phyloP scores from a whole-genome alignment of 2,113 vertebrate species.

The Planiliza haematocheilus region DNA sequence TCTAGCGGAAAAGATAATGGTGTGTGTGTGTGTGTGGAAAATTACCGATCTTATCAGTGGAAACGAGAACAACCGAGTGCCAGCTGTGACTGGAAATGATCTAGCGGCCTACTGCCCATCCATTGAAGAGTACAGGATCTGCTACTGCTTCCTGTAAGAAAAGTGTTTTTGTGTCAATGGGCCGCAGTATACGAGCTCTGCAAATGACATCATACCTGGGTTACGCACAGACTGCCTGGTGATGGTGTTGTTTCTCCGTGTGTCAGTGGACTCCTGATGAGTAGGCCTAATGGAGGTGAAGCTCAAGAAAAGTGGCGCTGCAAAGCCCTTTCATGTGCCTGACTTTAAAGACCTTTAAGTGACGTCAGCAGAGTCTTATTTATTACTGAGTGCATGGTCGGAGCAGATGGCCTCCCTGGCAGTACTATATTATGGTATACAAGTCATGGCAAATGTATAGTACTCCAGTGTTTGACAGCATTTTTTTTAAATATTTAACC shows the following conservation, averaged over 20 bases:
- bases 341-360: conserved; percentile 40
- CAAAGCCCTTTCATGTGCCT: conserved; percentile 42
- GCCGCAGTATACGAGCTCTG: conserved; percentile 12
- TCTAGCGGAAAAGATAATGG: not conserved
- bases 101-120: not conserved
- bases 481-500: conserved; percentile 38
- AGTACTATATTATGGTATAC: conserved; percentile 13
- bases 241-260: conserved; percentile 29
- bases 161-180: not conserved
- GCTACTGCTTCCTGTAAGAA: conserved; percentile 19
- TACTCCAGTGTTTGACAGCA: conserved; percentile 14
- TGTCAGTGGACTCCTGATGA: conserved; percentile 37
- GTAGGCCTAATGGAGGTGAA: conserved; percentile 50
- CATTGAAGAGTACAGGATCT: conserved; percentile 34
- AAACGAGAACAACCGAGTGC: conserved; percentile 16
- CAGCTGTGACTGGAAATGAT: conserved; percentile 57
- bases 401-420: conserved; percentile 38
- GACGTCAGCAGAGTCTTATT: conserved; percentile 44
- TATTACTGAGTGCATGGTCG: conserved; percentile 28
- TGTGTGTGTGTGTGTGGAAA: conserved; percentile 49
- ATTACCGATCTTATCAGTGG: conserved; percentile 46
- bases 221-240: conserved; percentile 26
- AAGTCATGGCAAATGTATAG: conserved; percentile 16
- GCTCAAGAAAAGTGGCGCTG: conserved; percentile 25
- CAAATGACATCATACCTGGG: conserved; percentile 46